A percentile compares a stretch with the other conserved stretches of the same genome.
Evolutionary conservation across 2,888 invertebrate genomes (phyloP).

Genomic region (Melinopterus prodromus): DNA sequence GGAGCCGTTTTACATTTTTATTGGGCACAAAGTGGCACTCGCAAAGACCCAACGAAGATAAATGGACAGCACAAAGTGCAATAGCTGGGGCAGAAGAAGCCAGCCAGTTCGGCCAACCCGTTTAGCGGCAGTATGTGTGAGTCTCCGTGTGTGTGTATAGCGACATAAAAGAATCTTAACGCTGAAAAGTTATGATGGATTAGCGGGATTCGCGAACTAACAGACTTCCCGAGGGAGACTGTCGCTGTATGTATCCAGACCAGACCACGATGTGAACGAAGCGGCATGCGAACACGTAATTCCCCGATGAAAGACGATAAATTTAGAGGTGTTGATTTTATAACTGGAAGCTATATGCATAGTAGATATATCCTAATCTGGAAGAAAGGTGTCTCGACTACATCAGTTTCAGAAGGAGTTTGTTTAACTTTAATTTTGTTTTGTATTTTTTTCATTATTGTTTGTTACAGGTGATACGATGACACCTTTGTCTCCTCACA

Average conservation of each 20-base stretch:
- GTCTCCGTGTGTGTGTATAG: not conserved
- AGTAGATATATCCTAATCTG: no score
- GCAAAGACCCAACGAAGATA: constrained; percentile 54
- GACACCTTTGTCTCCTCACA: no score
- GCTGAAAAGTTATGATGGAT: constrained; percentile 46
- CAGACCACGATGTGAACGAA: not conserved
- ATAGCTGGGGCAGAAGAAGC: constrained; percentile 37
- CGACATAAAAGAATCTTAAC: constrained; percentile 32
- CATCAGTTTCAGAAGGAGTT: no score
- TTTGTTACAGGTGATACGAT: no score
- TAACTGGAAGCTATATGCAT: no score
- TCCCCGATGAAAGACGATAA: not conserved
- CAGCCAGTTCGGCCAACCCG: constrained; percentile 6
- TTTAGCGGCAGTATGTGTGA: constrained; percentile 4
- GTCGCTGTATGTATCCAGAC: constrained; percentile 14
- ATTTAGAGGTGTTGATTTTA: no score
- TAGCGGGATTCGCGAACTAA: constrained; percentile 39
- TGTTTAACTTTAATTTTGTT: no score
- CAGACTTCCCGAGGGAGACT: constrained; percentile 33
- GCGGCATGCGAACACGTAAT: not conserved
- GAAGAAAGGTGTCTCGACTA: no score
- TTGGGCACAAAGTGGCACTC: constrained; percentile 52
- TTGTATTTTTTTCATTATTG: no score
- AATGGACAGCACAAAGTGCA: constrained; percentile 55
- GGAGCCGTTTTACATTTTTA: constrained; percentile 58